These are phyloP conservation scores for Branchipolynoe longqiensis DNA, from an alignment of 2,888 invertebrate species.

Conservation along the genomic window DNA sequence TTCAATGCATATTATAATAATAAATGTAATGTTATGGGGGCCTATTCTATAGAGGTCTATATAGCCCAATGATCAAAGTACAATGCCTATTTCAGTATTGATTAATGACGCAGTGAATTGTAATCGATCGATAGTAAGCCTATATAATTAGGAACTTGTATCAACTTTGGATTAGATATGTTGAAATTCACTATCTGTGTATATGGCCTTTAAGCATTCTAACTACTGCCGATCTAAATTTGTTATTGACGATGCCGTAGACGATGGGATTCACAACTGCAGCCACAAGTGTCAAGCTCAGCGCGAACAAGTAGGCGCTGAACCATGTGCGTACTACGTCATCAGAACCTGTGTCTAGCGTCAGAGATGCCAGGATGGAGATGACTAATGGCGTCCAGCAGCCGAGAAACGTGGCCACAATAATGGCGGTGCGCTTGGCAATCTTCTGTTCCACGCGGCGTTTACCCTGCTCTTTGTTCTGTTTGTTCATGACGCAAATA, in stretches of 20 bases:
- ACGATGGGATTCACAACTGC: conserved; percentile 41
- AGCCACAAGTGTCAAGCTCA: conserved; percentile 39
- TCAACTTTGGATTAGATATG: too few species aligned
- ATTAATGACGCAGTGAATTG: too few species aligned
- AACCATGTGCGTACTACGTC: not conserved
- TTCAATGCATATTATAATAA: too few species aligned
- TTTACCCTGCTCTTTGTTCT: conserved; percentile 72
- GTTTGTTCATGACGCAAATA: conserved; percentile 73
- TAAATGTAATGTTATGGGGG: too few species aligned
- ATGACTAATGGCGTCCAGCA: conserved; percentile 60
- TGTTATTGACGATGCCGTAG: conserved; percentile 56
- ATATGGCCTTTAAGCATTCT: conserved; percentile 34
- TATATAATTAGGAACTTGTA: too few species aligned
- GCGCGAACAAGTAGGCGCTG: conserved; percentile 31
- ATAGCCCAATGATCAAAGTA: too few species aligned
- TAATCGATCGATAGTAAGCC: too few species aligned
- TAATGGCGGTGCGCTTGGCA: conserved; percentile 69
- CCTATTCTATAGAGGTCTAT: too few species aligned
- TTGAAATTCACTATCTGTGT: not conserved
- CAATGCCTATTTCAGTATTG: too few species aligned
- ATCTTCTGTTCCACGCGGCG: conserved; percentile 73
- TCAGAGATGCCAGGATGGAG: conserved; percentile 35
- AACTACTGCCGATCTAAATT: conserved; percentile 35
- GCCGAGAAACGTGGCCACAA: conserved; percentile 55
- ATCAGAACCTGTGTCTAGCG: not conserved